phyloP scores from a whole-genome alignment of 2,888 invertebrate species.

The Callosobruchus maculatus region DNA sequence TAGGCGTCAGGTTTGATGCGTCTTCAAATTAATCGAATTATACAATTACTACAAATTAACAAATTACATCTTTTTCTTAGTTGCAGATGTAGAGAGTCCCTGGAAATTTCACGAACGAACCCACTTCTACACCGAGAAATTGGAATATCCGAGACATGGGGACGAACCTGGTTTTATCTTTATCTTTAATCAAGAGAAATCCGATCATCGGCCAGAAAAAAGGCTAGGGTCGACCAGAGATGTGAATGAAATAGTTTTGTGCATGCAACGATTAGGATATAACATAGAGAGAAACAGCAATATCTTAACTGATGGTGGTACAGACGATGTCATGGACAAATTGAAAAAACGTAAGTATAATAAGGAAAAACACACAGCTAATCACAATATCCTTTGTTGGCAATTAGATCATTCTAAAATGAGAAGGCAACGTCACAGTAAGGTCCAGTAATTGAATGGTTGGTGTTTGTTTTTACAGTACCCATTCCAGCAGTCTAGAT shows the following conservation, averaged over 20 bases:
- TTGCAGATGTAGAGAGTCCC: background rate
- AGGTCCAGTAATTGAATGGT: too few relatives aligned
- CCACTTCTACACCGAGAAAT: constrained; percentile 14
- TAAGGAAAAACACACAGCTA: background rate
- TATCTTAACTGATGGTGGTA: constrained; percentile 30
- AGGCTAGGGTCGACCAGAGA: constrained; percentile 39
- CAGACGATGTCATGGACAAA: constrained; percentile 24
- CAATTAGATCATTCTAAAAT: too few relatives aligned
- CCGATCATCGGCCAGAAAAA: constrained; percentile 12
- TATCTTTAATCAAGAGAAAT: constrained; percentile 35
- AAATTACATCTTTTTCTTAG: background rate
- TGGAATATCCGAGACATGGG: constrained; percentile 34
- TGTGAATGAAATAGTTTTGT: constrained; percentile 36
- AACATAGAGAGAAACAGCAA: constrained; percentile 31
- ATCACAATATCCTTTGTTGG: too few relatives aligned
- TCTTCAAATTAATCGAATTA: too few relatives aligned
- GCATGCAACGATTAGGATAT: constrained; percentile 38
- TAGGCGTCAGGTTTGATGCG: too few relatives aligned
- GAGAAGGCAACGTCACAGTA: too few relatives aligned
- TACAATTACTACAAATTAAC: too few relatives aligned
- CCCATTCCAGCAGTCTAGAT: too few relatives aligned
- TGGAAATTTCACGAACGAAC: constrained; percentile 11
- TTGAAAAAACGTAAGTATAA: constrained; percentile 27
- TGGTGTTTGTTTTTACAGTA: too few relatives aligned
- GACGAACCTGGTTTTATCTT: constrained; percentile 37